These are phyloP conservation scores for Adelphocoris suturalis DNA, from an alignment of 2,888 invertebrate species.

Conservation along the genomic window DNA sequence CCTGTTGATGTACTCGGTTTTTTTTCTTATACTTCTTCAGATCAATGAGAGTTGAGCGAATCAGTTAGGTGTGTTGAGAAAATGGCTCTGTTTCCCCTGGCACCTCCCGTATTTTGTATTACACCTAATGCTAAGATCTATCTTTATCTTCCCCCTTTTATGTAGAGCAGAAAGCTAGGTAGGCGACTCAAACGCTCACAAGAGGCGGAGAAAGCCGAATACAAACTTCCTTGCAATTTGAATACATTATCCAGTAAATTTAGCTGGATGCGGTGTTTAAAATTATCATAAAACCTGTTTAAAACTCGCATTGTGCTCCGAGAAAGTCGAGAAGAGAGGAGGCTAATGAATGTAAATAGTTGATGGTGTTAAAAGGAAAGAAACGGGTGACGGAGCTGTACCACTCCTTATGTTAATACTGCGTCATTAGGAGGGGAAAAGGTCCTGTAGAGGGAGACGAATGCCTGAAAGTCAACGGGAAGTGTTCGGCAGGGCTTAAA, in stretches of 20 bases:
- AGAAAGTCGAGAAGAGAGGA: constrained; percentile 3
- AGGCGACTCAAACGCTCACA: neutral
- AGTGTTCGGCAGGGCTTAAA: constrained; percentile 44
- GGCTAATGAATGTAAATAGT: constrained; percentile 63
- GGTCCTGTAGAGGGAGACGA: constrained; percentile 1
- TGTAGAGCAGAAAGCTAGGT: neutral
- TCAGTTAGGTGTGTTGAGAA: too few relatives aligned
- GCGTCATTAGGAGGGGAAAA: constrained; percentile 47
- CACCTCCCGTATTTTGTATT: neutral
- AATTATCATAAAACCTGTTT: constrained; percentile 65
- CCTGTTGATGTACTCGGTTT: too few relatives aligned
- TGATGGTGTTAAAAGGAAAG: constrained; percentile 43
- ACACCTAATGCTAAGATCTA: neutral
- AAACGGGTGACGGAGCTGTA: neutral
- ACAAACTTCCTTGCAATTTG: constrained; percentile 57
- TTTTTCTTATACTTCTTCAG: too few relatives aligned
- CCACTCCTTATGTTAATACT: constrained; percentile 57
- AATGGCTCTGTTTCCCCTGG: too few relatives aligned
- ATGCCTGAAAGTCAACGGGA: constrained; percentile 44
- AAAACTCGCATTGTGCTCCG: constrained; percentile 58
- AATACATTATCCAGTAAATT: constrained; percentile 62
- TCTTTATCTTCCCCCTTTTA: neutral
- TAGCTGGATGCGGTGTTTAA: constrained; percentile 62
- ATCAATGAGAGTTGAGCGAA: too few relatives aligned
- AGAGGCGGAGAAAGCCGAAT: neutral